Base-by-base conservation (phyloP, 2,797 vertebrate genomes). In the Sternarchorhynchus goeldii region DNA sequence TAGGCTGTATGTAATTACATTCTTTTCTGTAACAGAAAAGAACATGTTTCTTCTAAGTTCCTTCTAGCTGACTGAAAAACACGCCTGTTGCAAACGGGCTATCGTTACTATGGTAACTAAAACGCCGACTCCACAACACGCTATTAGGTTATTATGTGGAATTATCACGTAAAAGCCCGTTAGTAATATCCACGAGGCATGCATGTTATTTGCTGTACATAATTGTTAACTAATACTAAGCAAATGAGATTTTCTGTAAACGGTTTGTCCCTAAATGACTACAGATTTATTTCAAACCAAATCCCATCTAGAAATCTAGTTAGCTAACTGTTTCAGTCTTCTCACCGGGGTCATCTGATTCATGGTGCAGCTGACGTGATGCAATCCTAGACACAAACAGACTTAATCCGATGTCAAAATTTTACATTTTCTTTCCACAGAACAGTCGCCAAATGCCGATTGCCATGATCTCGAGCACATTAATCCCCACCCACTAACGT, bases 91-190 rank as follows among this genome's bases (percentile, higher is more conserved):
- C 8, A 39, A 64, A 14, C 29, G 31, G 36, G 34, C 29, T 66
- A 25, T 7, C 77, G 72, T 79, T 85, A 81, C 84, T 60, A 85
- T 85, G 76, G 70, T 59, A 85, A 85, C 79, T 41, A 65, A 75
- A 45, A 73, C 63, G 88, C 90, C 84, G 71, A 88, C 82, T 85
- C 84, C 73, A 80, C 67, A 90, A 91, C 89, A 81, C 36, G 63
- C 16, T 50, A 18, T 53, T 71, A 53, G 75, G 25, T 25, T 50
- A 50, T 55, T 73, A 56, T 64, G 21, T 62, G 53, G 6, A 12
- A 55, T n/a, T n/a, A 58, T 34, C 55, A 2, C 53, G 1, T 17
- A 73, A 50, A 65, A 71, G 29, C 59, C 5, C 45, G 45, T 53
- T 1, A 16, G 8, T 25, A 45, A 10, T 4, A 72, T 32, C 2